A percentile compares a stretch with the other conserved stretches of the same genome.
phyloP scores from a whole-genome alignment of 2,797 vertebrate genomes.

The Etheostoma nigrum region DNA sequence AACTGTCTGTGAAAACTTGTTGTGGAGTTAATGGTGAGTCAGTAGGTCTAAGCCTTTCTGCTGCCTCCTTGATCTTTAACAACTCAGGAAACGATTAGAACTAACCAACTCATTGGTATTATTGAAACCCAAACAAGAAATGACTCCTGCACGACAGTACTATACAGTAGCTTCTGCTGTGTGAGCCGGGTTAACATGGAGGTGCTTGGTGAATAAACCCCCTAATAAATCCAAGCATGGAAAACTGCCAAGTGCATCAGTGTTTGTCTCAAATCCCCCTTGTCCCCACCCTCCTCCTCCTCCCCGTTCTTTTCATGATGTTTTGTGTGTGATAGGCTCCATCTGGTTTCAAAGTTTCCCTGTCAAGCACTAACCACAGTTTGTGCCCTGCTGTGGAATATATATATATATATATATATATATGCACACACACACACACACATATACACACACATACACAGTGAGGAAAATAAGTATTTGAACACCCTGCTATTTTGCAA shows the following conservation, averaged over 20 bases:
- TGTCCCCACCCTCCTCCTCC: background rate
- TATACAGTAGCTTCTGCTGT: constrained; percentile 9
- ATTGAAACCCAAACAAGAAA: constrained; percentile 25
- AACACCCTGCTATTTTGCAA: too few relatives aligned
- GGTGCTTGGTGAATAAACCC: constrained; percentile 38
- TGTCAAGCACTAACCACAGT: constrained; percentile 70
- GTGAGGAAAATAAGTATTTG: too few relatives aligned
- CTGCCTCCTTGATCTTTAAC: constrained; percentile 26
- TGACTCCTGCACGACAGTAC: constrained; percentile 12
- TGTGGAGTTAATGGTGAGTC: constrained; percentile 54
- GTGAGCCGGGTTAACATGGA: constrained; percentile 37
- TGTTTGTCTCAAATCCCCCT: constrained; percentile 55
- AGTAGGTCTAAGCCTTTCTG: constrained; percentile 15
- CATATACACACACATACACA: too few relatives aligned
- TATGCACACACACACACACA: too few relatives aligned
- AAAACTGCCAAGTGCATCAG: constrained; percentile 64
- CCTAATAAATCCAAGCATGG: constrained; percentile 53
- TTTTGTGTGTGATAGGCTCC: constrained; percentile 72
- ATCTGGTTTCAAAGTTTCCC: constrained; percentile 77
- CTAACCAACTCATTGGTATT: constrained; percentile 30
- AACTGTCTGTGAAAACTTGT: constrained; percentile 46
- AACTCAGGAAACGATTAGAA: constrained; percentile 51
- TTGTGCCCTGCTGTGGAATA: constrained; percentile 70
- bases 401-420: constrained; percentile 27
- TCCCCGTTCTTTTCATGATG: constrained; percentile 54